Conservation (phyloP, 2,113 vertebrate species). For the Zosterops borbonicus region DNA sequence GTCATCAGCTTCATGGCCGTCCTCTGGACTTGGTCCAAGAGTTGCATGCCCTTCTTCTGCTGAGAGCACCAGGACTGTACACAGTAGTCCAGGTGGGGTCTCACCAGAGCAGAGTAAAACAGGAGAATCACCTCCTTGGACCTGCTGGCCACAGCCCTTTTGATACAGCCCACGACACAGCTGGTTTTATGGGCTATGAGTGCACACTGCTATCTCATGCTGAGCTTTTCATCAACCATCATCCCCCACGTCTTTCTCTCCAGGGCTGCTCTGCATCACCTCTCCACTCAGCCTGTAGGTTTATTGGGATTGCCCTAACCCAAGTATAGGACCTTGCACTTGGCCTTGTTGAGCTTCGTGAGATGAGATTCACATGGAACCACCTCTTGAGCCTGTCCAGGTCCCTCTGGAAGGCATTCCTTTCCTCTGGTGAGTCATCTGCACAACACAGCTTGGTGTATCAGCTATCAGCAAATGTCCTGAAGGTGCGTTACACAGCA, state of each 20-base stretch:
- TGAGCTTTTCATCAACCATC: not conserved
- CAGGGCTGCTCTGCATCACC: not conserved
- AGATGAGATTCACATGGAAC: not conserved
- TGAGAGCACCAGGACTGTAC: not conserved
- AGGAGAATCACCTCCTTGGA: rapidly evolving
- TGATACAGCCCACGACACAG: not conserved
- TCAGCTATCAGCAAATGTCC: not conserved
- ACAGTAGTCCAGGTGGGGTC: not conserved
- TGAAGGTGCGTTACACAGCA: not conserved
- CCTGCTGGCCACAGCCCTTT: not conserved
- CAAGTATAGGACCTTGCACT: not conserved
- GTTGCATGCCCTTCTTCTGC: not conserved
- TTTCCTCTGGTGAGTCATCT: not conserved
- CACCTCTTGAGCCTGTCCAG: not conserved
- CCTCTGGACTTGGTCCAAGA: not conserved
- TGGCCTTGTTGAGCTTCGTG: not conserved
- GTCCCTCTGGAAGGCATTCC: not conserved
- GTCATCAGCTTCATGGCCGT: not conserved
- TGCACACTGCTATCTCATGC: not conserved
- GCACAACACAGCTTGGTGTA: not conserved
- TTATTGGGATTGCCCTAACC: not conserved
- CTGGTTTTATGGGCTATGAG: not conserved
- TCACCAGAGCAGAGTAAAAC: not conserved
- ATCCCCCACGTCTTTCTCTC: not conserved
- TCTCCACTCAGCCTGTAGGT: not conserved